Evolutionary conservation across 1,140 invertebrate genomes (phyloP), one percentile per base, ranked within the genome.

Genomic region (Conus ventricosus): DNA sequence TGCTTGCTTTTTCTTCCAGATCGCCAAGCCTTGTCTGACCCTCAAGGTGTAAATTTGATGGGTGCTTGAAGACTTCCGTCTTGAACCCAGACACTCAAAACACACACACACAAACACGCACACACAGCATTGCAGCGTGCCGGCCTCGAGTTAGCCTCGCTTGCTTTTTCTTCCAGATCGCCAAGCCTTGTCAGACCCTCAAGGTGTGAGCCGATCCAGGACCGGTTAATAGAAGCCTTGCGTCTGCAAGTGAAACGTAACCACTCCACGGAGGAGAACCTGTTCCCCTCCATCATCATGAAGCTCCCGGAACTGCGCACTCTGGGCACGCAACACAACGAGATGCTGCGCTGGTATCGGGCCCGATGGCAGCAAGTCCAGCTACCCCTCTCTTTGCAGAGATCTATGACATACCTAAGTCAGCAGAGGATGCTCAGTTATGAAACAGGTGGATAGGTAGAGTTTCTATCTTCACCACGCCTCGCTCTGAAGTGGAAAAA

Each of bases 321-420:
- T 57, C 96, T 99, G n/a, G 98, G 98, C 2, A 96, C 96, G 25
- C 97, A 97, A 91, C 98, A 99, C 95, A 96, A 97, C 89, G 97
- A 97, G 91, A 97, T 98, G 91, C 96, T 99, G 90, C 97, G 97
- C 92, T 99, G 98, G 98, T 98, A 98, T 94, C 96, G 98, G 89
- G 95, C 96, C 88, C 97, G 98, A 95, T 99, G 98, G 98, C 96
- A 96, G 87, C 97, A 97, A 92, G 96, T 99, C 63, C 96, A 97
- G 84, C 96, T 99, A 92, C 98, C 98, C 98, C 98, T 3, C 96
- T 99, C 67, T 99, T 99, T 95, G 98, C 98, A 53, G 98, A 99
- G 95, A 99, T 99, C 92, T 99, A 99, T 95, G 98, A 99, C 96
- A 99, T 99, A 96, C 98, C 98, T 82, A 98, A 98, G 95, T 97